These are phyloP conservation scores for Darwinula stevensoni DNA, from an alignment of 2,888 invertebrate species.

Conservation along the genomic window DNA sequence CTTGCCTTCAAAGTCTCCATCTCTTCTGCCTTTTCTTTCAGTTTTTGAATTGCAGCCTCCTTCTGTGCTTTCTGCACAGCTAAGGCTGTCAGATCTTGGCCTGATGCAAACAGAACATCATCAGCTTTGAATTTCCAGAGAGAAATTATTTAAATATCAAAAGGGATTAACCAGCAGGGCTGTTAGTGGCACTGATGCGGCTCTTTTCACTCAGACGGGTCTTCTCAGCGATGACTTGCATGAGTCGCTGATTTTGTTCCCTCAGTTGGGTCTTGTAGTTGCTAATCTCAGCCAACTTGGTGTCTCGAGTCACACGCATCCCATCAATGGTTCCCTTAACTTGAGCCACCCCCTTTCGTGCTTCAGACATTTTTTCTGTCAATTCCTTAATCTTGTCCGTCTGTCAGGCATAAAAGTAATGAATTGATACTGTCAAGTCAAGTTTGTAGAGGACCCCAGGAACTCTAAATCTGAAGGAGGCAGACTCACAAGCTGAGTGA, in stretches of 20 bases:
- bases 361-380: slow-evolving; percentile 48
- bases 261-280: slow-evolving; percentile 48
- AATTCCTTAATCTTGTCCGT: slow-evolving; percentile 42
- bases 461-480: no score
- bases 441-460: no score
- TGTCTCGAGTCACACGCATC: slow-evolving; percentile 67
- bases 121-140: no score
- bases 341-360: slow-evolving; percentile 54
- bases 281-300: slow-evolving; percentile 58
- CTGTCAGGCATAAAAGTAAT: slow-evolving; percentile 15
- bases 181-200: not conserved
- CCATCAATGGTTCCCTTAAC: slow-evolving; percentile 87
- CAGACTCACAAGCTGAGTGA: slow-evolving; percentile 32
- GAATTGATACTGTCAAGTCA: no score
- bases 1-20: slow-evolving; percentile 21
- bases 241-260: slow-evolving; percentile 46
- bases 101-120: not conserved
- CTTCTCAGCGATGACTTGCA: slow-evolving; percentile 38
- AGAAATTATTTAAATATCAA: no score
- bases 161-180: not conserved
- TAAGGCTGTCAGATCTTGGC: not conserved
- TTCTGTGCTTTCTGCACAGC: slow-evolving; percentile 45
- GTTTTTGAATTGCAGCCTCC: slow-evolving; percentile 36
- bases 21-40: slow-evolving; percentile 38
- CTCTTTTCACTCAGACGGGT: slow-evolving; percentile 11